Conservation (phyloP, 2,888 invertebrate genomes). For the Argyresthia albistria region DNA sequence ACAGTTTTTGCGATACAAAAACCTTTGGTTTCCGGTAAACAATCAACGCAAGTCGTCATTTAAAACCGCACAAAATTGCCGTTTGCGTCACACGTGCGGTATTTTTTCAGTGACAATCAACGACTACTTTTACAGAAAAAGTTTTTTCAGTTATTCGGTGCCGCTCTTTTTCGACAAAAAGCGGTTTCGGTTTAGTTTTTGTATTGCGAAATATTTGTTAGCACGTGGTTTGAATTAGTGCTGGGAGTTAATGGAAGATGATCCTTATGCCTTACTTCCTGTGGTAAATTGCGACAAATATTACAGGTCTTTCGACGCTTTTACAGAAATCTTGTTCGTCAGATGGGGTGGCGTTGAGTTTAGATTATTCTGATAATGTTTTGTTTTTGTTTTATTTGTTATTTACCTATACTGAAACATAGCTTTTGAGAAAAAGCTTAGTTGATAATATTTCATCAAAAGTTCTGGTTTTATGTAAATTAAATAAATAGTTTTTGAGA, state of each 20-base stretch:
- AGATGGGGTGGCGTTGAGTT: too few species aligned
- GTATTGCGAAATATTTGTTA: slow-evolving; percentile 25
- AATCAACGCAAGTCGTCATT: slow-evolving; percentile 33
- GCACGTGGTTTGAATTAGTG: slow-evolving; percentile 63
- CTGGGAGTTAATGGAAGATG: slow-evolving; percentile 37
- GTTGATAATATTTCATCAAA: too few species aligned
- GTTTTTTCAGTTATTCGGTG: slow-evolving; percentile 6
- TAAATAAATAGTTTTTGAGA: too few species aligned
- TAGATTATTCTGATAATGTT: too few species aligned
- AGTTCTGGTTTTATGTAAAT: too few species aligned
- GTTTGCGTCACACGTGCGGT: slow-evolving; percentile 51
- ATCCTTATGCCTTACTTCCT: slow-evolving; percentile 51
- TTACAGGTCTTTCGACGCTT: slow-evolving; percentile 16
- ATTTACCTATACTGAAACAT: too few species aligned
- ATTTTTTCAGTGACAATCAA: slow-evolving; percentile 21
- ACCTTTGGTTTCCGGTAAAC: slow-evolving; percentile 59
- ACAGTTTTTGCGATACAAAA: slow-evolving; percentile 37
- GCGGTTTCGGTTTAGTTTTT: slow-evolving; percentile 14
- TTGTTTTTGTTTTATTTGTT: too few species aligned
- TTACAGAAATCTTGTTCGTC: too few species aligned
- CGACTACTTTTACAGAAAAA: slow-evolving; percentile 13
- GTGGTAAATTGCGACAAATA: slow-evolving; percentile 41
- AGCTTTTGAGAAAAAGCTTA: too few species aligned
- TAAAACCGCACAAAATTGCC: slow-evolving; percentile 59
- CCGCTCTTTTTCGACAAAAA: slow-evolving; percentile 7